A percentile compares a stretch with the other conserved stretches of the same genome.
These are phyloP conservation scores for Blennius ocellaris DNA, from an alignment of 2,113 vertebrate species.

Conservation along the genomic window DNA sequence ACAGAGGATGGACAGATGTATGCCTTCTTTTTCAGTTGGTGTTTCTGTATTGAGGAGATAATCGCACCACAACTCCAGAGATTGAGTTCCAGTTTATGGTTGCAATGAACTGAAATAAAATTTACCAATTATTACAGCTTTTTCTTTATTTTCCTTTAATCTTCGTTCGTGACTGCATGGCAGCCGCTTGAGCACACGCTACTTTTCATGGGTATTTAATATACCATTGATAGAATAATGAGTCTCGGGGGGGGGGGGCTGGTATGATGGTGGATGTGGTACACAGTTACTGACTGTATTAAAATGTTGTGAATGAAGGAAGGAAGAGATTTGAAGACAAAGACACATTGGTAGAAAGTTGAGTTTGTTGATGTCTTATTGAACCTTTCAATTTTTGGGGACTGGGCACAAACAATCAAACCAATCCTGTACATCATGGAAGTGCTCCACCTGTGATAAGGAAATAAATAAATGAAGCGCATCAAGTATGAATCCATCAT, in stretches of 20 bases:
- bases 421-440: no score
- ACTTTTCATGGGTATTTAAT: conserved; percentile 43
- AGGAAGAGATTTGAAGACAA: not conserved
- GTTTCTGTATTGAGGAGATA: no score
- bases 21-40: not conserved
- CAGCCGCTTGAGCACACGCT: conserved; percentile 30
- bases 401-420: no score
- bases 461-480: no score
- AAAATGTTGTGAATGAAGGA: not conserved
- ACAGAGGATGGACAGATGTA: not conserved
- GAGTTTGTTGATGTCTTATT: conserved; percentile 6
- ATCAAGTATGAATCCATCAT: no score
- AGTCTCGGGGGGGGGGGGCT: conserved; percentile 37
- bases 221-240: conserved; percentile 41
- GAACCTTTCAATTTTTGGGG: conserved; percentile 9
- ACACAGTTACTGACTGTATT: conserved; percentile 6
- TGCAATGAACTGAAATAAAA: conserved; percentile 20
- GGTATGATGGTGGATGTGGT: conserved; percentile 23
- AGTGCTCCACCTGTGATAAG: no score
- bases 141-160: conserved; percentile 58
- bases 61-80: no score
- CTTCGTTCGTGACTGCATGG: conserved; percentile 42
- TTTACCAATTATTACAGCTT: conserved; percentile 43
- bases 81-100: not conserved
- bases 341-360: not conserved